These are phyloP conservation scores for Drosophila kanekoi DNA, from an alignment of 2,888 invertebrate genomes.

Conservation along the genomic window DNA sequence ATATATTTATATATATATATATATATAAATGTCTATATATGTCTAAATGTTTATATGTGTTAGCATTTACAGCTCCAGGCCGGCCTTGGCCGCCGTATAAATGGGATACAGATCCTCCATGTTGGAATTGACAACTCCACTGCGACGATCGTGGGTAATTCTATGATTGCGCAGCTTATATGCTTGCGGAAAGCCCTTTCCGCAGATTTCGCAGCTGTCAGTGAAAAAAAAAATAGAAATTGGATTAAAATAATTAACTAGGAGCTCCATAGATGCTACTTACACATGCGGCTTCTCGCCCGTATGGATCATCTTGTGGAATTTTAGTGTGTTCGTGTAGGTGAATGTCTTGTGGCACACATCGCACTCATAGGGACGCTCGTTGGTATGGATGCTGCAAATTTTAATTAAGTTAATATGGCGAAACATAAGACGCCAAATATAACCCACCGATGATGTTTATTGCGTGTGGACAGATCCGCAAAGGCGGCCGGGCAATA, in stretches of 20 bases:
- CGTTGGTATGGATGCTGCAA: conserved; percentile 82
- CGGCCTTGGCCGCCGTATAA: conserved; percentile 57
- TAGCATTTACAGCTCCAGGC: conserved; percentile 63
- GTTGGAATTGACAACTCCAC: conserved; percentile 36
- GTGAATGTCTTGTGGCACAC: conserved; percentile 84
- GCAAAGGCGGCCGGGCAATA: conserved; percentile 84
- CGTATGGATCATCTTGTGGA: conserved; percentile 84
- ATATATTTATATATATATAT: conserved; percentile 8
- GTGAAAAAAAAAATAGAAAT: not conserved
- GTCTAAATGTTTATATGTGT: not conserved
- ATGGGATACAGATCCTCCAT: conserved; percentile 56
- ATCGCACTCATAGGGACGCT: conserved; percentile 83
- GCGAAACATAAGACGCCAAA: not conserved
- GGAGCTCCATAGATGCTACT: conserved; percentile 34
- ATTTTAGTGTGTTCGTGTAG: conserved; percentile 83
- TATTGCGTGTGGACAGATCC: conserved; percentile 84
- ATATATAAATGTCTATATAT: not conserved
- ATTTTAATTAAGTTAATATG: not conserved
- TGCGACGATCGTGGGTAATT: conserved; percentile 74
- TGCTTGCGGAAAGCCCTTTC: conserved; percentile 81
- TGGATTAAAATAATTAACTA: not conserved
- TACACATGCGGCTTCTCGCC: conserved; percentile 84
- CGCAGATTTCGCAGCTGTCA: conserved; percentile 79
- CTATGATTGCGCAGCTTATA: conserved; percentile 81
- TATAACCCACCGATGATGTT: conserved; percentile 82